Evolutionary conservation across 2,888 invertebrate genomes (phyloP), one percentile per base, ranked within the genome.

Genomic region (Perizoma affinitatum): DNA sequence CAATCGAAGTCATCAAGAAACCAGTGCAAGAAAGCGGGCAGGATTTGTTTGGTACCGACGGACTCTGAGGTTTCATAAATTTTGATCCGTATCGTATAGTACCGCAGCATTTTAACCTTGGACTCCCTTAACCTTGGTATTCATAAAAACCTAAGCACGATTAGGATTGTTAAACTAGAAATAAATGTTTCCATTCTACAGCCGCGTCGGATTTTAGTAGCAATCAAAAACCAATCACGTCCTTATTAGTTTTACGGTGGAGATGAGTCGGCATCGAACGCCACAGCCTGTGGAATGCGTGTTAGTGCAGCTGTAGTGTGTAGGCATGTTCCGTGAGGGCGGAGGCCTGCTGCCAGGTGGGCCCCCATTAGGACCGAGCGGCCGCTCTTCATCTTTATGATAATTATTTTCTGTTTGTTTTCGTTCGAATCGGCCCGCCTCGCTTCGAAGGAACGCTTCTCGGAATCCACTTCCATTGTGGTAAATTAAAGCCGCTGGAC

Each of bases 351-450:
- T 83, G 89, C 91, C 90, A 90, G 90, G 90, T 89, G 90, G 90
- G 84, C 88, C 78, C 85, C 89, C 90, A 90, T 90, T 90, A 90
- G 88, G 87, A 82, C 84, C 84, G 86, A 86, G 90, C 91, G 91
- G 91, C 86, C 89, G 87, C 90, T 90, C 90, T 91, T 92, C 91
- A 91, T 92, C 91, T 91, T 92, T 91, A 91, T 91, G 91, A 90
- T 92, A 92, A 92, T 92, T 91, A 92, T 91, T 92, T 91, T 90
- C 88, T 92, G 91, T 92, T 92, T 91, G 92, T 92, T 92, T 92
- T 92, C 90, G 90, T 87, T 88, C 86, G 89, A 88, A 89, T 90
- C 90, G 89, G 84, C 85, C 88, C 90, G 89, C 89, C 88, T 88
- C 86, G 85, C 87, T 50, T 83, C 84, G 87, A 81, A 22, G 22